Evolutionary conservation across 2,113 vertebrate genomes (phyloP).

Genomic region (Equus quagga): DNA sequence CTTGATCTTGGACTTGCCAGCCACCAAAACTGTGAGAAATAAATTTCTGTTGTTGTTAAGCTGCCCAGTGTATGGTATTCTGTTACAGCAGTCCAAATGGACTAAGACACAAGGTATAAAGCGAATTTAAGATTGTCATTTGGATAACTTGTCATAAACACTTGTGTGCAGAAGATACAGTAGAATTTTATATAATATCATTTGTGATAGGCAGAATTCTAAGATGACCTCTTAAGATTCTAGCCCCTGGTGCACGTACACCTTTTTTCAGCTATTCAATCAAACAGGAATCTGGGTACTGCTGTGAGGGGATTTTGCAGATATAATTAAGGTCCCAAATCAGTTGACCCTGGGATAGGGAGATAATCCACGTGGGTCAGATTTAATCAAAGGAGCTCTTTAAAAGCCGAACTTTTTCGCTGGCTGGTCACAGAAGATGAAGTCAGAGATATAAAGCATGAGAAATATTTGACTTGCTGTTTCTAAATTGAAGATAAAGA

Average conservation of each 20-base stretch:
- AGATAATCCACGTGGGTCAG: neutral
- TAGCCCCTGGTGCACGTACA: neutral
- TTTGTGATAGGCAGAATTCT: neutral
- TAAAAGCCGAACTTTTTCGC: neutral
- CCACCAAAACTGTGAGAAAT: neutral
- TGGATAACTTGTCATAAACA: slow-evolving; percentile 21
- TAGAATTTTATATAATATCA: neutral
- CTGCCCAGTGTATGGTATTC: neutral
- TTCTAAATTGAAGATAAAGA: neutral
- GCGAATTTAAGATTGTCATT: neutral
- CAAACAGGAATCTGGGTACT: neutral
- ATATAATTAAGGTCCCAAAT: neutral
- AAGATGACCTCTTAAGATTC: neutral
- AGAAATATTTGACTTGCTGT: neutral
- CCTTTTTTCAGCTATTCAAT: neutral
- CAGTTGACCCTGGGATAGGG: neutral
- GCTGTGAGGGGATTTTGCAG: neutral
- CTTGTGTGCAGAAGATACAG: neutral
- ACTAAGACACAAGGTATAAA: neutral
- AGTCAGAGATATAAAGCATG: neutral
- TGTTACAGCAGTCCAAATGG: neutral
- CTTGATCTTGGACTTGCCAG: neutral
- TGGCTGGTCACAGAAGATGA: neutral
- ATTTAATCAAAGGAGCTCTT: neutral
- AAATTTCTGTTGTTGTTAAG: neutral